Conservation (phyloP, 30 jellyfish, hydroid and myxozoan genomes). For the Chrysaora quinquecirrha region DNA sequence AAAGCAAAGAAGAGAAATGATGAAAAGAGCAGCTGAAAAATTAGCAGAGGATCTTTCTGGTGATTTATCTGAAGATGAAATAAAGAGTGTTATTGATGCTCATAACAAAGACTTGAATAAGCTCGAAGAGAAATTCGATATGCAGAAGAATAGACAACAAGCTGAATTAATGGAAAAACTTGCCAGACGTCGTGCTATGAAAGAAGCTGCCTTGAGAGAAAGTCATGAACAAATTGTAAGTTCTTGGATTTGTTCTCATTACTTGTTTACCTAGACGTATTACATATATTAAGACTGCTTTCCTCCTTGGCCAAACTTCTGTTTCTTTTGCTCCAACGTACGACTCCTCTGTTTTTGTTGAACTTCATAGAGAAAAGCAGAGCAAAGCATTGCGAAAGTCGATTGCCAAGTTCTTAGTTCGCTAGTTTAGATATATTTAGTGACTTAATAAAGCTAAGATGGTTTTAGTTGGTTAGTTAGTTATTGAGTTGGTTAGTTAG, state of each 20-base stretch:
- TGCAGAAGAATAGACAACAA: constrained; percentile 67
- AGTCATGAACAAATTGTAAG: constrained; percentile 80
- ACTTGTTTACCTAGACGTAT: background rate
- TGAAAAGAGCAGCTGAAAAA: constrained; percentile 66
- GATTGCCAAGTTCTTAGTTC: too few species aligned
- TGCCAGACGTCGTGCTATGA: constrained; percentile 69
- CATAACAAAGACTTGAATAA: constrained; percentile 63
- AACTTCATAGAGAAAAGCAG: too few species aligned
- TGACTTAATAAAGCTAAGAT: too few species aligned
- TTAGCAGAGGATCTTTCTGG: constrained; percentile 81
- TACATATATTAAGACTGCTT: too few species aligned
- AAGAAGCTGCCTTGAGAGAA: constrained; percentile 69
- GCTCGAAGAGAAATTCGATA: constrained; percentile 47
- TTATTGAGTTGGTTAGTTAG: too few species aligned
- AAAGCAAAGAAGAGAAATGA: constrained; percentile 63
- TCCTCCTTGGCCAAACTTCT: too few species aligned
- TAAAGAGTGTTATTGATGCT: constrained; percentile 62
- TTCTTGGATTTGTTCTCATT: background rate
- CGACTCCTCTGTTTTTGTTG: too few species aligned
- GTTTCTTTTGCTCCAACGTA: too few species aligned
- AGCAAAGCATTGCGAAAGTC: too few species aligned
- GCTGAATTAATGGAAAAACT: constrained; percentile 71
- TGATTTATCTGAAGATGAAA: constrained; percentile 73
- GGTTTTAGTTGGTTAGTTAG: too few species aligned
- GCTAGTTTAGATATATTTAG: too few species aligned